Evolutionary conservation across 2,888 invertebrate genomes (phyloP), one percentile per base, ranked within the genome.

Genomic region (Drosophila borealis): DNA sequence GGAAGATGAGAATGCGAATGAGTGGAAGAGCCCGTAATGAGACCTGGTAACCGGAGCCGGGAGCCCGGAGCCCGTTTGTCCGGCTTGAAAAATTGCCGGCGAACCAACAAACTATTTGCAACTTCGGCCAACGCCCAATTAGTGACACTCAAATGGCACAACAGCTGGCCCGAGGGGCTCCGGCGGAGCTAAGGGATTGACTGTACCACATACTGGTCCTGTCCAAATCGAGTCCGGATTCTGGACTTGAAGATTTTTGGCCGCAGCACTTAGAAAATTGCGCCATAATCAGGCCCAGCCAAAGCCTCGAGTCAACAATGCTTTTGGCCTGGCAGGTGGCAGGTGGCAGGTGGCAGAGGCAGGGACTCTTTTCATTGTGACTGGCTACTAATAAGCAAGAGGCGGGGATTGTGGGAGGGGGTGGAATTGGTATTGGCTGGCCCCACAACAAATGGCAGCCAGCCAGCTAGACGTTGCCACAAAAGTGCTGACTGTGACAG

Each of bases 401-500:
- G 19, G 10, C 0, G 13, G 0, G 34, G 41, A 42, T 10, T 0
- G 3, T 1, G 4, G 37, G 19, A 9, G 44, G 13, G 17, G 6
- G 11, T 33, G 42, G 63, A 1, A 0, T 29, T 29, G 29, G 8
- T 29, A 29, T 29, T 29, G 29, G 29, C 0, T 29, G 29, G 29
- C 29, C 29, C 29, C 29, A 29, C 29, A 29, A 29, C 74, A 62
- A 76, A 72, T 78, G 78, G 80, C 8, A 17, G 51, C 42, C 42
- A 11, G 48, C n/a, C 51, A 69, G 53, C 63, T 78, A 84, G 77
- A 48, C 78, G 49, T 29, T 56, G 75, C 70, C 60, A 70, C 80
- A 82, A 90, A 89, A 89, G 90, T 89, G 89, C 89, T 89, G 89
- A 89, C 90, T 89, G 80, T 89, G 90, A 89, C 89, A 90, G 89